Percentiles rank a stretch among this genome's conserved stretches.
phyloP scores from a whole-genome alignment of 2,113 vertebrate species.

The Sakesphorus luctuosus region DNA sequence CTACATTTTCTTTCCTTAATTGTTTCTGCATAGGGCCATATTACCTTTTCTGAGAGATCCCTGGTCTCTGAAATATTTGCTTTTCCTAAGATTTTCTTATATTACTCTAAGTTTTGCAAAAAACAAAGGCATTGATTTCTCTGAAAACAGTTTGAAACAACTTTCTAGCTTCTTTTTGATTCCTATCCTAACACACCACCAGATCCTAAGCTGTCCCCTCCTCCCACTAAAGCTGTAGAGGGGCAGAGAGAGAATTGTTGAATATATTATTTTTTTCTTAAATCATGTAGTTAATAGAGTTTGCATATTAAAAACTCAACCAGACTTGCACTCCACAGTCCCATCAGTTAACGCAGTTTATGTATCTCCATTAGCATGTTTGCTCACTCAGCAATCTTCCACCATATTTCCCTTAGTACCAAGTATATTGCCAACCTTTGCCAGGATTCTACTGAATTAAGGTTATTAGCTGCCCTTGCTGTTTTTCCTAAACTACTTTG shows the following conservation, averaged over 20 bases:
- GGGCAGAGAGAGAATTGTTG: neutral
- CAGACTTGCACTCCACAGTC: neutral
- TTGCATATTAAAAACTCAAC: neutral
- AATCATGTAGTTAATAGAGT: neutral
- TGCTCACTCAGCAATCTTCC: slow-evolving; percentile 32
- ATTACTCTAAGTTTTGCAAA: neutral
- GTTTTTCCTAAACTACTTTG: slow-evolving; percentile 13
- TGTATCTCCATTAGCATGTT: slow-evolving; percentile 8
- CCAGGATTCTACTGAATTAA: slow-evolving; percentile 23
- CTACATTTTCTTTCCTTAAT: neutral
- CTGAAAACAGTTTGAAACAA: neutral
- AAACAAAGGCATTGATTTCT: neutral
- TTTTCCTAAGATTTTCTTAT: neutral
- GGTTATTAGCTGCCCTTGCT: slow-evolving; percentile 8
- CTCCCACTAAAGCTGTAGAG: neutral
- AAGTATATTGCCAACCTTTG: neutral
- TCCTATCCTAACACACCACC: fast-evolving
- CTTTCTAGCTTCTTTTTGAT: neutral
- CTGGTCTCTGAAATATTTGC: neutral
- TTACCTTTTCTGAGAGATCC: neutral
- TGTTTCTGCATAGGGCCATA: neutral
- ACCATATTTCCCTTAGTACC: neutral
- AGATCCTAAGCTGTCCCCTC: neutral
- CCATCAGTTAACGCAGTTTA: slow-evolving; percentile 8
- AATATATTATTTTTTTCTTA: neutral